Conservation (phyloP, 2,797 vertebrate species). For the Chanos chanos region DNA sequence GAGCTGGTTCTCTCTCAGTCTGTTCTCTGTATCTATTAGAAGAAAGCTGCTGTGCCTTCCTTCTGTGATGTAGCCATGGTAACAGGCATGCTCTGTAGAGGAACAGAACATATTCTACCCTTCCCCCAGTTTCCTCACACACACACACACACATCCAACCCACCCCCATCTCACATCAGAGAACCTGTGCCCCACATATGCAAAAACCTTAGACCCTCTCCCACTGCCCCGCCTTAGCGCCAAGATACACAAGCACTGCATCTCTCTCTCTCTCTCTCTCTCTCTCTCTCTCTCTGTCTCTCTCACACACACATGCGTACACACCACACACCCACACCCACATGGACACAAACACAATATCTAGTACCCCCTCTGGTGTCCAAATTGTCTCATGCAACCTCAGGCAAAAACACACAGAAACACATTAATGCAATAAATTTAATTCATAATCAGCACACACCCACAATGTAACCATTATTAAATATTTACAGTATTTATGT, state of each 20-base stretch:
- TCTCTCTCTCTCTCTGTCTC: background rate
- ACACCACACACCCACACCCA: background rate
- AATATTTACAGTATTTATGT: background rate
- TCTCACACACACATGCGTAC: background rate
- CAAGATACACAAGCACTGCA: too few species aligned
- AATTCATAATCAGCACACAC: too few species aligned
- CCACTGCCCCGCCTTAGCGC: too few species aligned
- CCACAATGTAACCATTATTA: background rate
- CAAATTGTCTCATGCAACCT: slow-evolving; percentile 18
- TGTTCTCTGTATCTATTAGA: background rate
- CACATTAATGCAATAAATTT: background rate
- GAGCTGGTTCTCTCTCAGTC: slow-evolving; percentile 11
- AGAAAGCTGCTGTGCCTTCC: slow-evolving; percentile 15
- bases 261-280: slow-evolving; percentile 19
- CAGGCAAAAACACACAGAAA: background rate
- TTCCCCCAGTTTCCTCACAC: too few species aligned
- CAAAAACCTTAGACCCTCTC: too few species aligned
- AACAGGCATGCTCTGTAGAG: slow-evolving; percentile 31
- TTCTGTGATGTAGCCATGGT: slow-evolving; percentile 34
- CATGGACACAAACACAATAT: slow-evolving; percentile 17
- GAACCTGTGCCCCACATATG: too few species aligned
- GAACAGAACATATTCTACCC: slow-evolving; percentile 9
- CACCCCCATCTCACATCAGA: too few species aligned
- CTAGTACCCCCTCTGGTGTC: slow-evolving; percentile 44
- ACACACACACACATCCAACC: too few species aligned